These are phyloP conservation scores for Burhinus bistriatus DNA, from an alignment of 2,113 vertebrate genomes.

Conservation along the genomic window DNA sequence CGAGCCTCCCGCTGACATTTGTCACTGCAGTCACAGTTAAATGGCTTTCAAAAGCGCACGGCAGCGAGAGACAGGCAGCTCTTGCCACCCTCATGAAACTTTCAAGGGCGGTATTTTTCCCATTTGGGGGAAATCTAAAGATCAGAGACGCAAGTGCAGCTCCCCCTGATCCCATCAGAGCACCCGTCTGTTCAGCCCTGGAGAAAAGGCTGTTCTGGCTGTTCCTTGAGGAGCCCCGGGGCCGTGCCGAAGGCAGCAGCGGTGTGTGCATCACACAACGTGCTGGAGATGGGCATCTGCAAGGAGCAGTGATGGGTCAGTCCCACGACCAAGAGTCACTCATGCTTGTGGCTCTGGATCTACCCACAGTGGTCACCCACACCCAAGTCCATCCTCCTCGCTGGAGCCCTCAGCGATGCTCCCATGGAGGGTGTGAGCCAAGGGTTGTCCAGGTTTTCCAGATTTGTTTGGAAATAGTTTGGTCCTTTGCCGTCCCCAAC, in stretches of 20 bases:
- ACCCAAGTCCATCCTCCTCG: neutral
- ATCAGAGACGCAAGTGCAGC: rapidly evolving
- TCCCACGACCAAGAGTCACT: neutral
- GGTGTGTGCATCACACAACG: neutral
- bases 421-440: neutral
- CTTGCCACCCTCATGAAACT: neutral
- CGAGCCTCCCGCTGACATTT: rapidly evolving
- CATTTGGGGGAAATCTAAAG: neutral
- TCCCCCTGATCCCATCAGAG: neutral
- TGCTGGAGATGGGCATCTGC: neutral
- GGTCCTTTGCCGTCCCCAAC: neutral
- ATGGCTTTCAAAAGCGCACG: neutral
- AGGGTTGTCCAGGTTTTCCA: neutral
- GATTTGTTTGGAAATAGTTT: neutral
- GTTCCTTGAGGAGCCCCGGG: rapidly evolving
- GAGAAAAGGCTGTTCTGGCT: neutral
- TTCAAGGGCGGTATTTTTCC: neutral
- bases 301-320: neutral
- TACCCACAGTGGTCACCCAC: rapidly evolving
- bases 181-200: neutral
- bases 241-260: neutral
- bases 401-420: rapidly evolving
- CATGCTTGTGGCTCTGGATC: neutral
- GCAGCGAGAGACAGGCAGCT: neutral
- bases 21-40: neutral